A percentile compares a stretch with the other conserved stretches of the same genome.
These are phyloP conservation scores for Boloria euphrosyne DNA, from an alignment of 2,888 invertebrate species.

Conservation along the genomic window DNA sequence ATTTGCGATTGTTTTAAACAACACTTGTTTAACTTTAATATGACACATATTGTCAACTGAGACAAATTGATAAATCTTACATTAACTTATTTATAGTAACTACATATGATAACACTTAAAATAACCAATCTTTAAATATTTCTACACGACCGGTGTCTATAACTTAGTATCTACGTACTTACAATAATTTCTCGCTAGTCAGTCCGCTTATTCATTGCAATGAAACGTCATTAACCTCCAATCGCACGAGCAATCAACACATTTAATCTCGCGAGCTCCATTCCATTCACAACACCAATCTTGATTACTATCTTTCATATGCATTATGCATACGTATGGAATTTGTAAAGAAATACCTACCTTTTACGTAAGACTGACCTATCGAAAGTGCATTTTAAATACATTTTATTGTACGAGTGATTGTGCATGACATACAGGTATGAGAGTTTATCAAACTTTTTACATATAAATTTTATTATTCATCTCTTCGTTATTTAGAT, in stretches of 20 bases:
- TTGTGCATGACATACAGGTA: too few species aligned
- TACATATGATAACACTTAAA: slow-evolving; percentile 7
- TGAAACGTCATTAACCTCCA: slow-evolving; percentile 28
- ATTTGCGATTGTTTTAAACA: neutral
- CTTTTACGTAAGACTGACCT: slow-evolving; percentile 4
- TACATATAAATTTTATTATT: too few species aligned
- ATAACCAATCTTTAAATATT: slow-evolving; percentile 1
- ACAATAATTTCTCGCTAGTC: slow-evolving; percentile 13
- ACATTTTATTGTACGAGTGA: too few species aligned
- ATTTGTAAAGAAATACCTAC: neutral
- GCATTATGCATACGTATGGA: neutral
- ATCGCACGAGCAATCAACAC: slow-evolving; percentile 29
- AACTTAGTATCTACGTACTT: neutral
- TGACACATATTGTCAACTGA: neutral
- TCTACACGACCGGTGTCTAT: too few species aligned
- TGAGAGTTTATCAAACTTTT: too few species aligned
- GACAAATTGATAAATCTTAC: neutral
- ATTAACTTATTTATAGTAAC: slow-evolving; percentile 1
- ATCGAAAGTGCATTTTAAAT: neutral
- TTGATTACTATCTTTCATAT: slow-evolving; percentile 22
- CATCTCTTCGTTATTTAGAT: too few species aligned
- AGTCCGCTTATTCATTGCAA: slow-evolving; percentile 17
- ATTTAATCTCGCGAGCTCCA: slow-evolving; percentile 26
- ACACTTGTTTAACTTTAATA: neutral
- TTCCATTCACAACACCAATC: slow-evolving; percentile 22